phyloP scores from a whole-genome alignment of 2,797 vertebrate genomes.

The Synaphobranchus kaupii region DNA sequence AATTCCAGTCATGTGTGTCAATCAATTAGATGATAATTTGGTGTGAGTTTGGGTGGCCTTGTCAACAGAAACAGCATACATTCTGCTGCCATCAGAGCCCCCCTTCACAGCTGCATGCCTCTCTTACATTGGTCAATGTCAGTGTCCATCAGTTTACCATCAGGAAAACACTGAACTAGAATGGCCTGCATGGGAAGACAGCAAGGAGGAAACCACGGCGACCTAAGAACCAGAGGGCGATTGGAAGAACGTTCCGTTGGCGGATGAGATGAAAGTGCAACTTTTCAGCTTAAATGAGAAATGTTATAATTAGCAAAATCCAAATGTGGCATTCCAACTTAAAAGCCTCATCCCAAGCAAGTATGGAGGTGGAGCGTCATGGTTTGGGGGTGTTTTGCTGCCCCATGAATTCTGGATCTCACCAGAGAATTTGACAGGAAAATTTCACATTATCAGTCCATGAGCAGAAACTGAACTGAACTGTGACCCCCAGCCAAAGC shows the following conservation, averaged over 20 bases:
- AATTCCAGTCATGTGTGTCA: too few species aligned
- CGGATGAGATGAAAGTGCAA: too few species aligned
- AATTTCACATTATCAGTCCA: not conserved
- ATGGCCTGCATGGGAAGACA: not conserved
- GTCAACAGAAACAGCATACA: too few species aligned
- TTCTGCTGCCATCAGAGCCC: too few species aligned
- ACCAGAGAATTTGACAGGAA: not conserved
- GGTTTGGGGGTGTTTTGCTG: too few species aligned
- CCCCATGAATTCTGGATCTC: not conserved
- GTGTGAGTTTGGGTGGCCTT: too few species aligned
- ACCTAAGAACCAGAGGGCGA: not conserved
- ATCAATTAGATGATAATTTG: too few species aligned
- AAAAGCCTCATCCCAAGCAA: not conserved
- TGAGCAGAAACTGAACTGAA: too few species aligned
- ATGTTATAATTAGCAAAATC: not conserved
- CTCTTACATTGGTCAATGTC: slow-evolving; percentile 1
- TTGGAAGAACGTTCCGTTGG: not conserved
- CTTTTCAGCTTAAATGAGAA: too few species aligned
- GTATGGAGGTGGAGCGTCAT: too few species aligned
- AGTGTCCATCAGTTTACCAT: not conserved
- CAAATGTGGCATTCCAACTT: not conserved
- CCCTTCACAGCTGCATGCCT: not conserved
- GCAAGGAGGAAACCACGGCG: not conserved
- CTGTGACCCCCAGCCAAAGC: too few species aligned
- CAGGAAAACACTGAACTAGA: not conserved